phyloP scores from a whole-genome alignment of 2,888 invertebrate species.

The Eulithis testata region DNA sequence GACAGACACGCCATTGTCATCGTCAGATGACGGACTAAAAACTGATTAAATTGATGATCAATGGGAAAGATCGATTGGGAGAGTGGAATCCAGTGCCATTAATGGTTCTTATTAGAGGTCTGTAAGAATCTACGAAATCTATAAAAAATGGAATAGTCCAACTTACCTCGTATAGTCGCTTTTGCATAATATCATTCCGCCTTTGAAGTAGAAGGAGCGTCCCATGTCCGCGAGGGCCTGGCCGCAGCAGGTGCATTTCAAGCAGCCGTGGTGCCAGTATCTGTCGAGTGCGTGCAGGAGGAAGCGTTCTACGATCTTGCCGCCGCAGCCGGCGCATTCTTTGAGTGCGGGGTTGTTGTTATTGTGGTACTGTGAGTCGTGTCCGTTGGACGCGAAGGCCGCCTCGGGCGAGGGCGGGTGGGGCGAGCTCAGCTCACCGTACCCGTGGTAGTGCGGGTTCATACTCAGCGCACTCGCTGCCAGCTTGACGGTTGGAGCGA shows the following conservation, averaged over 20 bases:
- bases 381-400: slow-evolving; percentile 86
- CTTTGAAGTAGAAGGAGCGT: slow-evolving; percentile 95
- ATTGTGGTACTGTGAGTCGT: slow-evolving; percentile 84
- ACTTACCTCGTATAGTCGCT: slow-evolving; percentile 97
- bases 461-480: slow-evolving; percentile 94
- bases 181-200: slow-evolving; percentile 97
- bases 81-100: slow-evolving; percentile 60
- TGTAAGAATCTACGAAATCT: slow-evolving; percentile 45
- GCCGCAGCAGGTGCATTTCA: slow-evolving; percentile 96
- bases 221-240: slow-evolving; percentile 96
- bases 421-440: slow-evolving; percentile 91
- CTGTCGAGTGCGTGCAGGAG: slow-evolving; percentile 96
- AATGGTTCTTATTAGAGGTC: slow-evolving; percentile 67
- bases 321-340: slow-evolving; percentile 96
- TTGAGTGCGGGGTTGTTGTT: slow-evolving; percentile 87
- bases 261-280: slow-evolving; percentile 98
- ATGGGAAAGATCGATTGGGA: slow-evolving; percentile 67
- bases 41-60: slow-evolving; percentile 74
- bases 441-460: slow-evolving; percentile 96
- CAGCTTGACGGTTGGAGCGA: slow-evolving; percentile 91
- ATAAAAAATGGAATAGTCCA: slow-evolving; percentile 31
- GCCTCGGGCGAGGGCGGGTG: slow-evolving; percentile 91
- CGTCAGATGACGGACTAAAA: slow-evolving; percentile 78
- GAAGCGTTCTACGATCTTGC: slow-evolving; percentile 96
- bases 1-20: slow-evolving; percentile 82